Base-by-base conservation (phyloP, 2,797 vertebrate species). In the Parauchenoglanis punctatus region DNA sequence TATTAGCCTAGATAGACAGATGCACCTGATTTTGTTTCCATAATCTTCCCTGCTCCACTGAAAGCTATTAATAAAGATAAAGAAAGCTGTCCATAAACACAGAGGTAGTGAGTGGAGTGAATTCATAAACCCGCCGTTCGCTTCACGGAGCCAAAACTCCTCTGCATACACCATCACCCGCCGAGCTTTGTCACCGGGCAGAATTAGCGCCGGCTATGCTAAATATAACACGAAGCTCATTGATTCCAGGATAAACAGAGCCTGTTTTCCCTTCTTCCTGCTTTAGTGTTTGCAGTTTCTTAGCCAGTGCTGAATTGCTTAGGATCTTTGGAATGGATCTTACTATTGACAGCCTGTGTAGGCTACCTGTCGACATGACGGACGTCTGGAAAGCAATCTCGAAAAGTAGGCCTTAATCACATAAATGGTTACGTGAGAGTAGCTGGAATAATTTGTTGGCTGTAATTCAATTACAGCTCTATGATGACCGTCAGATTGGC, bases 401-500 rank as follows among this genome's bases (percentile, higher is more conserved):
- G 49, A 88, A 89, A 91, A 93, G 89, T 91, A 90, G 89, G 89
- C 86, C 89, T 93, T 91, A 91, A 91, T 95, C 91, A 93, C 90
- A 87, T 91, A 89, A 92, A 92, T 93, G 91, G 89, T 92, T 92
- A 76, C 80, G 86, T 90, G 87, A 89, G 76, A 89, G 76, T 85
- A 88, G 88, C 82, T 81, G 88, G 65, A 85, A 75, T 88, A 73
- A 68, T 81, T 85, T 46, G 68, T 31, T 72, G 72, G 28, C 46
- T 15, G 40, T 59, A 65, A 82, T 83, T 76, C 49, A 75, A 58
- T 73, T 18, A 6, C 31, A 61, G 31, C 70, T 17, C 49, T 3
- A 15, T 54, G 75, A 77, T 7, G 5, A 54, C n/a, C 78, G 15
- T 25, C 18, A 15, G 20, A 17, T 44, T 61, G 15, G 58, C 58